Evolutionary conservation across 2,888 invertebrate species (phyloP).

Genomic region (Synanthedon formicaeformis): DNA sequence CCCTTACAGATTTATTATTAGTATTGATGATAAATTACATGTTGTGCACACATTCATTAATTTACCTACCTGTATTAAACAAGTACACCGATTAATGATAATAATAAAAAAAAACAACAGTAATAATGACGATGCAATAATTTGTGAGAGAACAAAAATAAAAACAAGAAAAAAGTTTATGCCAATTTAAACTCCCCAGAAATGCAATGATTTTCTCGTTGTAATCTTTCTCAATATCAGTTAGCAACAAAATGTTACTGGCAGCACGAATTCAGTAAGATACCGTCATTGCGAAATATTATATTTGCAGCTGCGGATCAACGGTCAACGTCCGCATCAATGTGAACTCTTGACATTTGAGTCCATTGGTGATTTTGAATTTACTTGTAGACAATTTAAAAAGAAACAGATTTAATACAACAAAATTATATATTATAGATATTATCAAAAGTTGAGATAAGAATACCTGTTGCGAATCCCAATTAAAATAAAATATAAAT

Average conservation of each 20-base stretch:
- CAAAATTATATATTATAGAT: too few species aligned
- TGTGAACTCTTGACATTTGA: not conserved
- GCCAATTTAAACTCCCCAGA: too few species aligned
- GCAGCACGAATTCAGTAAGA: not conserved
- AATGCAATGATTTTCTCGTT: too few species aligned
- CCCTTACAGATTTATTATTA: too few species aligned
- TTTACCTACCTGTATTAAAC: too few species aligned
- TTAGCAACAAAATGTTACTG: not conserved
- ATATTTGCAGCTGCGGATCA: not conserved
- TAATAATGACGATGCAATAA: not conserved
- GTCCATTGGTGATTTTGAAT: not conserved
- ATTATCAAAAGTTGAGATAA: too few species aligned
- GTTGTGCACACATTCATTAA: too few species aligned
- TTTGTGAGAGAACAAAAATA: not conserved
- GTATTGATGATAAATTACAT: too few species aligned
- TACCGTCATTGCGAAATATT: not conserved
- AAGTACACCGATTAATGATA: too few species aligned
- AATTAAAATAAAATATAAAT: too few species aligned
- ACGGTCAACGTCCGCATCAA: not conserved
- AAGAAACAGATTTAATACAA: not conserved
- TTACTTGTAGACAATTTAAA: not conserved
- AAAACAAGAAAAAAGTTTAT: too few species aligned
- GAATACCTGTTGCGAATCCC: too few species aligned
- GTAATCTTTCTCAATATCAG: not conserved
- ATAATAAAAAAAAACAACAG: not conserved